phyloP scores from a whole-genome alignment of 2,888 invertebrate genomes.

The Resseliella maxima region DNA sequence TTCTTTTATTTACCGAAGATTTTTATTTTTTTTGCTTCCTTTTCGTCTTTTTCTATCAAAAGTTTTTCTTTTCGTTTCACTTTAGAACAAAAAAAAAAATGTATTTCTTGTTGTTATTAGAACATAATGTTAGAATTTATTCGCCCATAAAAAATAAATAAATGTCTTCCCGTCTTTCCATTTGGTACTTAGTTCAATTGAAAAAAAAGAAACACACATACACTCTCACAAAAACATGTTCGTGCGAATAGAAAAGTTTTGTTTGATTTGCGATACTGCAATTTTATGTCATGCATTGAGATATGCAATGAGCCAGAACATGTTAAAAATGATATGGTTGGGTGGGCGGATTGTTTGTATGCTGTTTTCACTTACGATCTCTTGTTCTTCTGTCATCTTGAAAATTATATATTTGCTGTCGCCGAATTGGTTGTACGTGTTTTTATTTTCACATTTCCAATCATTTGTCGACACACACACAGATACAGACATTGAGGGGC shows the following conservation, averaged over 20 bases:
- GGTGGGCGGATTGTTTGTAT: background rate
- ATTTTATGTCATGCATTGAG: background rate
- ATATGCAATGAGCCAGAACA: slow-evolving; percentile 17
- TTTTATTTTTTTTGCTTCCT: too few relatives aligned
- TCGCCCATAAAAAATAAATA: slow-evolving; percentile 14
- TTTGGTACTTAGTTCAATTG: background rate
- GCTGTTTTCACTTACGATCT: background rate
- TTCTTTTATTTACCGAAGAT: too few relatives aligned
- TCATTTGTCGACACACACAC: background rate
- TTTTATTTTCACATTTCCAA: slow-evolving; percentile 6
- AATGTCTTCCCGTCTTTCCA: slow-evolving; percentile 24
- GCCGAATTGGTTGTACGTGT: slow-evolving; percentile 26
- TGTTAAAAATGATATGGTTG: too few relatives aligned
- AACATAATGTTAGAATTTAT: slow-evolving; percentile 9
- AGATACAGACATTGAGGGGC: background rate
- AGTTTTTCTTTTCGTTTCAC: background rate
- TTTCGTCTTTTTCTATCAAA: background rate
- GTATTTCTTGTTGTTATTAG: background rate
- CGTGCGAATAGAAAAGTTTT: background rate
- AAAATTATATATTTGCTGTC: slow-evolving; percentile 31
- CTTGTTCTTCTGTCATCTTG: background rate
- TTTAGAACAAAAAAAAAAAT: background rate
- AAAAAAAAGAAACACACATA: too few relatives aligned
- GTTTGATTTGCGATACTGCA: slow-evolving; percentile 9
- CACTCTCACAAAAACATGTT: too few relatives aligned